phyloP scores from a whole-genome alignment of 1,140 invertebrate genomes.

The Solen grandis region DNA sequence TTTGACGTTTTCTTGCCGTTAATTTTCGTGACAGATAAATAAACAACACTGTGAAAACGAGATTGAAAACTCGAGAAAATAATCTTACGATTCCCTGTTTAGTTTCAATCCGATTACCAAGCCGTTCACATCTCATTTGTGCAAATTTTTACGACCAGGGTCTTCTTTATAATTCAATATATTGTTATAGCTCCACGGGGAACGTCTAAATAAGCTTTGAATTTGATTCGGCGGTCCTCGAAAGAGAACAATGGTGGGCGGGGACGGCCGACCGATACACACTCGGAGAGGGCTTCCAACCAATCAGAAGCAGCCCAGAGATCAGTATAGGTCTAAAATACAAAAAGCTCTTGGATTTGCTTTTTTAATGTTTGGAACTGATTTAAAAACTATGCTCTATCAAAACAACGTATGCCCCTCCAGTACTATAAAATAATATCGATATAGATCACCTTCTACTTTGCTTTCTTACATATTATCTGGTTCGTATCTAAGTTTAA shows the following conservation, averaged over 20 bases:
- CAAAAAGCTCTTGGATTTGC: too few species aligned
- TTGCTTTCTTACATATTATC: too few species aligned
- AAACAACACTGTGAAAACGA: constrained; percentile 31
- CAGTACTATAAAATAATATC: too few species aligned
- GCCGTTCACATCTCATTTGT: constrained; percentile 29
- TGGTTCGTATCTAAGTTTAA: too few species aligned
- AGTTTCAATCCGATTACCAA: constrained; percentile 39
- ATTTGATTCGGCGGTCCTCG: neutral
- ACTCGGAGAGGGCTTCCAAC: too few species aligned
- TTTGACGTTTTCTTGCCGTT: constrained; percentile 40
- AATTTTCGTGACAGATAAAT: constrained; percentile 52
- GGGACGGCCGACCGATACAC: too few species aligned
- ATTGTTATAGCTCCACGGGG: neutral
- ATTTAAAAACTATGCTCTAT: too few species aligned
- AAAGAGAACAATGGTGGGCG: neutral
- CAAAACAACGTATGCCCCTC: too few species aligned
- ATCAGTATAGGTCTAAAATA: too few species aligned
- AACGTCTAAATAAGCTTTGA: neutral
- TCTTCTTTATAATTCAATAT: neutral
- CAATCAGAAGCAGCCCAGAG: too few species aligned
- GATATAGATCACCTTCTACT: too few species aligned
- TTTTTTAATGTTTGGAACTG: too few species aligned
- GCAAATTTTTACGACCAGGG: neutral
- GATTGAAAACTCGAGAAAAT: constrained; percentile 12
- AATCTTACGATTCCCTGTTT: constrained; percentile 29